A percentile compares a stretch with the other conserved stretches of the same genome.
Evolutionary conservation across 1,140 invertebrate genomes (phyloP).

Genomic region (Chrysopa pallens): DNA sequence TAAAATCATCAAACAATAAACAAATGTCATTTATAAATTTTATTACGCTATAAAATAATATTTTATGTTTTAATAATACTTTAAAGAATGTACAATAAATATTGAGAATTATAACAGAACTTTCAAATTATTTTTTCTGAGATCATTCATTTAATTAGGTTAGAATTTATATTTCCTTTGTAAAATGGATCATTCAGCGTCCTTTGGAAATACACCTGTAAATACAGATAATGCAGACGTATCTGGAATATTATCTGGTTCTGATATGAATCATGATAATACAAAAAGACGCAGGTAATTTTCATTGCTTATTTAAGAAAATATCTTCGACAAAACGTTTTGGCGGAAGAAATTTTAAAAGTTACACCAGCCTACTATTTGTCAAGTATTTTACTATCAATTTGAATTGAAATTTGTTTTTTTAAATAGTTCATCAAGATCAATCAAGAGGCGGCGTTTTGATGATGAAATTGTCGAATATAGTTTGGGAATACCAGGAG

Average conservation of each 20-base stretch:
- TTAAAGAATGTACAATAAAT: too few relatives aligned
- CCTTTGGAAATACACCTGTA: not conserved
- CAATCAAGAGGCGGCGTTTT: slow-evolving; percentile 89
- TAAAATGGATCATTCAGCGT: too few relatives aligned
- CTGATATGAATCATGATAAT: slow-evolving; percentile 1
- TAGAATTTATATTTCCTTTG: too few relatives aligned
- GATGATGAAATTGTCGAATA: slow-evolving; percentile 92
- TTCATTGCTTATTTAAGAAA: not conserved
- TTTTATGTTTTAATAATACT: too few relatives aligned
- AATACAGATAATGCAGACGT: not conserved
- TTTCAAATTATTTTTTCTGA: too few relatives aligned
- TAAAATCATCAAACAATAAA: too few relatives aligned
- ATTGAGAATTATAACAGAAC: too few relatives aligned
- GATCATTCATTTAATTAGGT: too few relatives aligned
- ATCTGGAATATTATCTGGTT: not conserved
- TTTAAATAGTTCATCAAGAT: slow-evolving; percentile 58
- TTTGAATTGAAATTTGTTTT: not conserved
- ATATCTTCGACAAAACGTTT: not conserved
- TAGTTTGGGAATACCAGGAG: slow-evolving; percentile 46
- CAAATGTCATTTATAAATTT: too few relatives aligned
- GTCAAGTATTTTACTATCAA: not conserved
- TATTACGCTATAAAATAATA: too few relatives aligned
- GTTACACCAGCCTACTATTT: not conserved
- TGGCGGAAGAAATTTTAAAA: not conserved
- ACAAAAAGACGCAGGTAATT: slow-evolving; percentile 1